Evolutionary conservation across 2,113 vertebrate species (phyloP), one percentile per base, ranked within the genome.

Genomic region (Megaceryle torquata): DNA sequence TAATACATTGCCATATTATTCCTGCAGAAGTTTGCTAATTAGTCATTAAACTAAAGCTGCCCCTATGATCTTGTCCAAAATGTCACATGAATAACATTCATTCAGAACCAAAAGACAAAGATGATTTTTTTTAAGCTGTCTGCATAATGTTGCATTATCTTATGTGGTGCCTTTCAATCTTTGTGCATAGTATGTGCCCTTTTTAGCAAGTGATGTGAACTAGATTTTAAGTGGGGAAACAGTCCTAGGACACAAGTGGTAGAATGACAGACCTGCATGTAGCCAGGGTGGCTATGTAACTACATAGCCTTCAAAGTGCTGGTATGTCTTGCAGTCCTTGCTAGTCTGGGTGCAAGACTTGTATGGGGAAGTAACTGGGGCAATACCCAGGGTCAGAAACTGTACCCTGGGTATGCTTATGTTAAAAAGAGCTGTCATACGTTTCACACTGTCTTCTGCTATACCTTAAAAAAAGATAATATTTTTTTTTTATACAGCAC

Each of bases 11-110:
- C 81, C 39, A 6, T 65, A 53, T 76, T 86, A 87, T 89, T 92
- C 44, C 86, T 89, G 61, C 53, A 65, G 26, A 93, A 95, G 81
- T 92, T 93, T 82, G 35, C 84, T 96, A 97, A 97, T 97, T 95
- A 97, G 65, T 87, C 86, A 74, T 93, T 95, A 95, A 92, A 87
- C 35, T 84, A 24, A 81, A 93, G 74, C 60, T 95, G 82, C 60
- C 83, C 70, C 43, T 64, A 13, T 2, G 4, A 3, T 75, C 72
- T 82, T 93, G 86, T 96, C 95, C 83, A 85, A 95, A 95, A 57
- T 53, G 92, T 93, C 95, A 92, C 69, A 84, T 1, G 1, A 57
- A 64, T 86, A 88, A 56, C 72, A 39, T 53, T 51, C 43, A 39
- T 83, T 94, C 74, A 81, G 81, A 93, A 87, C 39, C 53, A 84